Evolutionary conservation across 2,888 invertebrate species (phyloP).

Genomic region (Ectemnius continuus): DNA sequence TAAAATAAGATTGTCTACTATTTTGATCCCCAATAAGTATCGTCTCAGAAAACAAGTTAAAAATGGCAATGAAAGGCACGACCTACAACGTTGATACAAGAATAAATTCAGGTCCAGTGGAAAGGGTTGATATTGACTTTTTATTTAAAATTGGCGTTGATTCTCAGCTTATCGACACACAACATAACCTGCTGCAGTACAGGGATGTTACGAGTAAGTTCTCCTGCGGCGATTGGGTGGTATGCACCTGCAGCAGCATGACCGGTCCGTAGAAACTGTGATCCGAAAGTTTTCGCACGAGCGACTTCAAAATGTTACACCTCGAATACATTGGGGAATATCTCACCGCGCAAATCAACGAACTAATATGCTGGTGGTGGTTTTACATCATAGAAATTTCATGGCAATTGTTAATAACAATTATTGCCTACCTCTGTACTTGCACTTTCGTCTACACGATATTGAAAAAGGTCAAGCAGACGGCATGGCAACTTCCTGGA

Average conservation of each 20-base stretch:
- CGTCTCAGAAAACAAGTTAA: no score
- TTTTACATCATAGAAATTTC: slow-evolving; percentile 73
- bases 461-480: slow-evolving; percentile 70
- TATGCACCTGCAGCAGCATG: slow-evolving; percentile 39
- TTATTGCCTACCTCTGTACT: slow-evolving; percentile 69
- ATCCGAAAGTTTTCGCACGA: slow-evolving; percentile 26
- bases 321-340: slow-evolving; percentile 61
- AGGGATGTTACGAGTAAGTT: slow-evolving; percentile 24
- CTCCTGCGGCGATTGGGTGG: slow-evolving; percentile 18
- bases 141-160: slow-evolving; percentile 42
- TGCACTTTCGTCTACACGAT: slow-evolving; percentile 71
- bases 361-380: slow-evolving; percentile 71
- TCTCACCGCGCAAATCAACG: slow-evolving; percentile 65
- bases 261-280: slow-evolving; percentile 40
- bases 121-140: slow-evolving; percentile 22
- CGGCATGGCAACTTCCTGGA: slow-evolving; percentile 75
- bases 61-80: no score
- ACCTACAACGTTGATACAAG: no score
- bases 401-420: slow-evolving; percentile 71
- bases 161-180: slow-evolving; percentile 32
- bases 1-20: no score
- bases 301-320: slow-evolving; percentile 50
- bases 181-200: slow-evolving; percentile 45
- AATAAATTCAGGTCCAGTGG: background rate
- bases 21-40: no score